Percentiles rank a stretch among this genome's conserved stretches.
Conservation (phyloP, 1,140 invertebrate species). For the Bemisia tabaci region DNA sequence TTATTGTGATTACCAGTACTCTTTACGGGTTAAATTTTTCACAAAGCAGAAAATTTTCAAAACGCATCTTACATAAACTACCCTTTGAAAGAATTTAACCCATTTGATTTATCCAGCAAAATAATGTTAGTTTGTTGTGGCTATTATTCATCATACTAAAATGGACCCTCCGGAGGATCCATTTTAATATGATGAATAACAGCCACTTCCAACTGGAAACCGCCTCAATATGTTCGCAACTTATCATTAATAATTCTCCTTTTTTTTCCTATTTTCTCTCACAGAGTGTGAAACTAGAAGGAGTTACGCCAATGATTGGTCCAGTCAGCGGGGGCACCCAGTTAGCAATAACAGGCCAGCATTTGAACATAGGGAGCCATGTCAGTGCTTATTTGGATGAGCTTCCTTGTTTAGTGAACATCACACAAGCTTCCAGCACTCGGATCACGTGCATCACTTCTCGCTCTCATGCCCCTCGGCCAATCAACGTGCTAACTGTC, state of each 20-base stretch:
- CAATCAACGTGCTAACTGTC: conserved; percentile 42
- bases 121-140: too few relatives aligned
- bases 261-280: conserved; percentile 17
- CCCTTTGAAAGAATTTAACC: too few relatives aligned
- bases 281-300: conserved; percentile 58
- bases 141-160: too few relatives aligned
- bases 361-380: conserved; percentile 85
- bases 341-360: conserved; percentile 75
- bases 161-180: too few relatives aligned
- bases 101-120: too few relatives aligned
- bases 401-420: conserved; percentile 73
- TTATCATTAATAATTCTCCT: conserved; percentile 3
- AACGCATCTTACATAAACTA: too few relatives aligned
- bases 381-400: conserved; percentile 80
- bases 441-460: conserved; percentile 77
- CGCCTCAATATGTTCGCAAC: too few relatives aligned
- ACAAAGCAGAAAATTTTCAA: too few relatives aligned
- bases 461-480: conserved; percentile 26
- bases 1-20: too few relatives aligned
- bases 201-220: too few relatives aligned
- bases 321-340: conserved; percentile 89
- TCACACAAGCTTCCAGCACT: conserved; percentile 74
- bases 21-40: too few relatives aligned
- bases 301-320: conserved; percentile 70
- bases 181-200: too few relatives aligned